Percentiles rank a stretch among this genome's conserved stretches.
Evolutionary conservation across 2,113 vertebrate genomes (phyloP).

Genomic region (Calypte anna): DNA sequence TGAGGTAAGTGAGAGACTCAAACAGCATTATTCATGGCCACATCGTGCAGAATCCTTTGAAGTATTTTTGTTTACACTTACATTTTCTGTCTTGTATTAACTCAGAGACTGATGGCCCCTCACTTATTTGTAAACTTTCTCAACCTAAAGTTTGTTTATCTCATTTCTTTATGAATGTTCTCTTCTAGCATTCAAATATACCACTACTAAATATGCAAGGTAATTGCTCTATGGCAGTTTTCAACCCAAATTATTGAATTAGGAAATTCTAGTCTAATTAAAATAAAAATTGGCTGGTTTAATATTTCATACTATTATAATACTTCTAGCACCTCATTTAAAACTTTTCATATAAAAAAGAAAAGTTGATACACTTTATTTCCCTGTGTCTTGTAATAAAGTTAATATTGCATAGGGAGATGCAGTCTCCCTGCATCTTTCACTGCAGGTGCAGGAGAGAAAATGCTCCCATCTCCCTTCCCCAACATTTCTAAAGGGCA

Average conservation of each 20-base stretch:
- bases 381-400: background rate
- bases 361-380: background rate
- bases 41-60: slow-evolving; percentile 34
- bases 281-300: background rate
- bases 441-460: background rate
- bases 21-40: slow-evolving; percentile 61
- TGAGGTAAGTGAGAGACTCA: slow-evolving; percentile 82
- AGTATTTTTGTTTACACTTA: slow-evolving; percentile 25
- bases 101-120: slow-evolving; percentile 24
- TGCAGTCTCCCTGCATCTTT: background rate
- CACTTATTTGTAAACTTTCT: slow-evolving; percentile 27
- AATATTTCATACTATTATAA: background rate
- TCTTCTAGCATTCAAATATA: background rate
- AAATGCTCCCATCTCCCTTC: background rate
- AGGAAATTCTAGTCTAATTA: background rate
- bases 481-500: background rate
- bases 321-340: background rate
- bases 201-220: background rate
- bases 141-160: slow-evolving; percentile 13
- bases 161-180: background rate
- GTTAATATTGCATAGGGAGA: background rate
- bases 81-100: slow-evolving; percentile 25
- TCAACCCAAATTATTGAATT: background rate
- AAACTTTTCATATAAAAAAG: background rate
- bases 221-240: slow-evolving; percentile 8